These are phyloP conservation scores for Apoda limacodes DNA, from an alignment of 2,888 invertebrate species.

Conservation along the genomic window DNA sequence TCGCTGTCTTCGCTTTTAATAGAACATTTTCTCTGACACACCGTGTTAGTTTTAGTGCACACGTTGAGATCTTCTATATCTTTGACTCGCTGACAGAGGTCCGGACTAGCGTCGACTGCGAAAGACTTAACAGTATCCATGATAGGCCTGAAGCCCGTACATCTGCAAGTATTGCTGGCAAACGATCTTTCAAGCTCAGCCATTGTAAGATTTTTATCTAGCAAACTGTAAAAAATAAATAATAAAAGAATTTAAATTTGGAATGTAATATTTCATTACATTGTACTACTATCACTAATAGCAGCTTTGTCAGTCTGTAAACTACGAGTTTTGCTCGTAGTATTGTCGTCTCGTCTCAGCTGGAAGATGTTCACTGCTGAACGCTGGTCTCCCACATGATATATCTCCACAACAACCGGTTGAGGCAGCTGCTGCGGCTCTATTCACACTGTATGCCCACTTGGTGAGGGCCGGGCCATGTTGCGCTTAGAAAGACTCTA, in stretches of 20 bases:
- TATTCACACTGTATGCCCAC: no score
- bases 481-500: no score
- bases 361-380: no score
- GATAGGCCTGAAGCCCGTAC: conserved; percentile 84
- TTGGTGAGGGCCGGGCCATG: no score
- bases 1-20: conserved; percentile 31
- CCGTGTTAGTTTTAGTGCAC: conserved; percentile 27
- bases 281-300: no score
- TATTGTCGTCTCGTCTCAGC: no score
- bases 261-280: no score
- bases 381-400: no score
- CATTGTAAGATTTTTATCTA: conserved; percentile 69
- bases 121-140: conserved; percentile 82
- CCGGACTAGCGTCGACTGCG: conserved; percentile 69
- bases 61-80: conserved; percentile 55
- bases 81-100: conserved; percentile 50
- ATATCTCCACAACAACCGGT: no score
- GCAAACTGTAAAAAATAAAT: conserved; percentile 45
- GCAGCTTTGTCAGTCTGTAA: no score
- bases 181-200: conserved; percentile 78
- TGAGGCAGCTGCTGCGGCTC: no score
- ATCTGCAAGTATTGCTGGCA: conserved; percentile 83
- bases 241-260: conserved; percentile 1
- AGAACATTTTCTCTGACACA: conserved; percentile 39
- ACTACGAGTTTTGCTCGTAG: no score